Percentiles rank a stretch among this genome's conserved stretches.
These are phyloP conservation scores for Lepidochitona cinerea DNA, from an alignment of 2,888 invertebrate species.

Conservation along the genomic window DNA sequence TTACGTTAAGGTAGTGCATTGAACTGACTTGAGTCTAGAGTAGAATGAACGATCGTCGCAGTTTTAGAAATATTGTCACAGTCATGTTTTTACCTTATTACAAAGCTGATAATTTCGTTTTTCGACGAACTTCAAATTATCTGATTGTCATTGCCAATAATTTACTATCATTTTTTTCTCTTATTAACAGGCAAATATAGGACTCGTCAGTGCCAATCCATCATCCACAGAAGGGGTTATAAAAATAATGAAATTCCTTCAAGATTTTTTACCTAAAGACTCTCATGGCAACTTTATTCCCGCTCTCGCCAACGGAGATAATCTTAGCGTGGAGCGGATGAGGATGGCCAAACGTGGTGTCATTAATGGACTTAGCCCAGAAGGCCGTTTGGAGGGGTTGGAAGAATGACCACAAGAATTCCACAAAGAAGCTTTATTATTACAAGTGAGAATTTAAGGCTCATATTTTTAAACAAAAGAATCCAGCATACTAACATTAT, in stretches of 20 bases:
- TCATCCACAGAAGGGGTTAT: neutral
- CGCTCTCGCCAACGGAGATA: neutral
- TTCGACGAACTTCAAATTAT: too few relatives aligned
- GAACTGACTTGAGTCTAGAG: too few relatives aligned
- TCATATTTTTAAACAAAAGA: too few relatives aligned
- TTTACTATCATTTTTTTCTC: too few relatives aligned
- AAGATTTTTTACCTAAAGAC: neutral
- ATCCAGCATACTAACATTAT: too few relatives aligned
- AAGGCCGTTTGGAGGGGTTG: neutral
- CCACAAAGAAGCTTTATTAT: neutral
- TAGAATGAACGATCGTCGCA: too few relatives aligned
- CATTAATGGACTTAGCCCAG: neutral
- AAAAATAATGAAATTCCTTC: neutral
- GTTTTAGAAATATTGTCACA: too few relatives aligned
- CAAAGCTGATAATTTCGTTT: too few relatives aligned
- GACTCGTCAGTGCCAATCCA: neutral
- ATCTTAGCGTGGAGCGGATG: neutral
- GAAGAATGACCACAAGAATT: neutral
- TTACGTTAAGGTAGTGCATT: too few relatives aligned
- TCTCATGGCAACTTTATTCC: neutral
- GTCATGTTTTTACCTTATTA: too few relatives aligned
- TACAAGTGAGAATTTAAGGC: too few relatives aligned
- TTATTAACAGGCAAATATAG: neutral
- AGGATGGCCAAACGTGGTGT: neutral
- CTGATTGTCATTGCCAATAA: too few relatives aligned